Base-by-base conservation (phyloP, 2,888 invertebrate species). In the Drosophila mercatorum region DNA sequence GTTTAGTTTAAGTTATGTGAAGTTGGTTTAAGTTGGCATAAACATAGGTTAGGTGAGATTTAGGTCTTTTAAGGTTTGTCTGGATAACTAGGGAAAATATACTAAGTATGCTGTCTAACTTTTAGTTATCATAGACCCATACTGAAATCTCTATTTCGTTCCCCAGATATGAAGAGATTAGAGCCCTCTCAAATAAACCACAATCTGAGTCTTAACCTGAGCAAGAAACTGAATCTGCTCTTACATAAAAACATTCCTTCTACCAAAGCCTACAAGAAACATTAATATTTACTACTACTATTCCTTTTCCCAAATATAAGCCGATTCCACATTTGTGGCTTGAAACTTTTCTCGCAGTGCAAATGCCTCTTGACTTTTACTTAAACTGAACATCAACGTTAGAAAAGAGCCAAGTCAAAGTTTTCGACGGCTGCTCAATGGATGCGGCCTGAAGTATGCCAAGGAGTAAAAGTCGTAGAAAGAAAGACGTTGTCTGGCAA, bases 401-500 rank as follows among this genome's bases (percentile, higher is more conserved):
- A 59, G 55, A n/a, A 31, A 14, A 34, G 14, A 17, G 31, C 51
- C 34, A 49, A 41, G 47, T 55, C 51, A 47, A 65, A 68, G 10
- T 56, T 56, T 41, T 74, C 56, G 34, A 40, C 55, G 41, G 28
- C 55, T 44, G 51, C 38, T 61, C 44, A 34, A 62, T 72, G 76
- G 63, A 65, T 58, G 55, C 28, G 53, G 53, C 46, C 41, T 56
- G 55, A 43, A 70, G 17, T 34, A 47, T 49, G 63, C 51, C 62
- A 53, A 41, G 46, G 31, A 60, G 28, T 38, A 44, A n/a, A 34
- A 43, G 34, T 26, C 26, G 44, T 10, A 47, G 46, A 49, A 51
- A 34, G 49, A 49, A 55, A 65, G 43, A 43, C 28, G 55, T 56
- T 57, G 62, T 47, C 47, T 44, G 69, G 34, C 77, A 69, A 64